Conservation (phyloP, 2,797 vertebrate species). For the Neosalanx taihuensis region DNA sequence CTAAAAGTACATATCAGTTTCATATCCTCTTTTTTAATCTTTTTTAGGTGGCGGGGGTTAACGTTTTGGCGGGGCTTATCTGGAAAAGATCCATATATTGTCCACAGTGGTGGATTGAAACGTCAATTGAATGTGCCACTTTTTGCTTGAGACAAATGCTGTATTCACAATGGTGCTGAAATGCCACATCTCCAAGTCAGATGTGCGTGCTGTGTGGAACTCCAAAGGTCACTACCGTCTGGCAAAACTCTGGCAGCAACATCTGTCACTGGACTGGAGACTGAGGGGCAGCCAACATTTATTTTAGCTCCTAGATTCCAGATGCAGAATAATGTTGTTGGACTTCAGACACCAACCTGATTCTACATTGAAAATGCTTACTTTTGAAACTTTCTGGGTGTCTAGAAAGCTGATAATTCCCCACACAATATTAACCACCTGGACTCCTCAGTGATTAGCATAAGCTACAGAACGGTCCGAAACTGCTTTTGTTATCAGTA, state of each 20-base stretch:
- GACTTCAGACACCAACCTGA: too few species aligned
- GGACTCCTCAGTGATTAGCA: neutral
- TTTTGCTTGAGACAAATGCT: neutral
- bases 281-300: neutral
- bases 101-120: neutral
- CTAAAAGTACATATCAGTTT: too few species aligned
- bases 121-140: neutral
- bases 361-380: too few species aligned
- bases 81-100: too few species aligned
- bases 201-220: neutral
- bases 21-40: too few species aligned
- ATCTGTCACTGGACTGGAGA: neutral
- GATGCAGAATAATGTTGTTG: too few species aligned
- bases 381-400: neutral
- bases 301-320: too few species aligned
- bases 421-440: neutral
- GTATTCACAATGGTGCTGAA: neutral
- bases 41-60: too few species aligned
- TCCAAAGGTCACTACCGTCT: neutral
- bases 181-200: slow-evolving; percentile 4
- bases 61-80: too few species aligned
- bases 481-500: neutral
- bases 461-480: neutral
- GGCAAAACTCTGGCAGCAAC: neutral
- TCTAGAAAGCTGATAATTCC: neutral